Conservation (phyloP, 2,888 invertebrate genomes). For the Acrobasis consociella region DNA sequence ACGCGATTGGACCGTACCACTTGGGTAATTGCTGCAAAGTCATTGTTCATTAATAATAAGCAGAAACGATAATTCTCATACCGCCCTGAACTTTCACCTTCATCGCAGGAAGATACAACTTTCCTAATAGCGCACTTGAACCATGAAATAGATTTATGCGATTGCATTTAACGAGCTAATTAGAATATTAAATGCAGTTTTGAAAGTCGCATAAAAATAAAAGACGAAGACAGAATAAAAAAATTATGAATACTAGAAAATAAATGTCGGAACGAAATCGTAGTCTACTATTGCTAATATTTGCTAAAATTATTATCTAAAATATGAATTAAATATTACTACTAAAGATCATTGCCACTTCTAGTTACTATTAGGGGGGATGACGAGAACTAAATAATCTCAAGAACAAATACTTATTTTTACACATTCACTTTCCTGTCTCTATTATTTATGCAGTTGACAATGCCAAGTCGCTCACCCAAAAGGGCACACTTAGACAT, state of each 20-base stretch:
- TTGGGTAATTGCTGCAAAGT: constrained; percentile 66
- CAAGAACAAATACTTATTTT: no score
- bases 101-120: constrained; percentile 56
- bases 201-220: no score
- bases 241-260: background rate
- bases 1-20: constrained; percentile 70
- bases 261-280: background rate
- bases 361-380: no score
- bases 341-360: no score
- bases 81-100: constrained; percentile 72
- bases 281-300: no score
- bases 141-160: constrained; percentile 8
- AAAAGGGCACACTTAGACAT: no score
- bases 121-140: constrained; percentile 13
- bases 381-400: no score
- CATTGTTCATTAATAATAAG: constrained; percentile 62
- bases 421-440: no score
- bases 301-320: no score
- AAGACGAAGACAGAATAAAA: background rate
- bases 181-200: background rate
- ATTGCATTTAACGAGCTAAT: constrained; percentile 12
- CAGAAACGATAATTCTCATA: constrained; percentile 61
- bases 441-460: no score
- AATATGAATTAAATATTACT: no score
- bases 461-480: no score